These are phyloP conservation scores for Noctua fimbriata DNA, from an alignment of 2,888 invertebrate genomes.

Conservation along the genomic window DNA sequence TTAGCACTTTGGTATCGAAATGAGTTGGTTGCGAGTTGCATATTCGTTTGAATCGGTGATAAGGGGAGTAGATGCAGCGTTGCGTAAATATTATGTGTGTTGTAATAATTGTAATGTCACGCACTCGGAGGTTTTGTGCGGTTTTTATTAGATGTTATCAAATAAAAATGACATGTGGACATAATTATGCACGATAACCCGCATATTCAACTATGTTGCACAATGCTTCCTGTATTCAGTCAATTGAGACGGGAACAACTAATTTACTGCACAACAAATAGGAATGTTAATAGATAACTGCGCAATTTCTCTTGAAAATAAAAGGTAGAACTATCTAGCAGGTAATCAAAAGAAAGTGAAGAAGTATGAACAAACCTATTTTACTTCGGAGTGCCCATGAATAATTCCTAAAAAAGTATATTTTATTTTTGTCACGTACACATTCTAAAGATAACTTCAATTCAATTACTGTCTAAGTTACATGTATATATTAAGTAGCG, in stretches of 20 bases:
- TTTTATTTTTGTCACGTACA: slow-evolving; percentile 22
- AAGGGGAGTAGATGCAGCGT: slow-evolving; percentile 30
- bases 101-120: slow-evolving; percentile 31
- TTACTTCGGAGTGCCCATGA: slow-evolving; percentile 2
- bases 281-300: neutral
- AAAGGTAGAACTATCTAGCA: neutral
- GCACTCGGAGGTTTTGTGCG: neutral
- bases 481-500: neutral
- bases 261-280: neutral
- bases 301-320: neutral
- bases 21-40: slow-evolving; percentile 10
- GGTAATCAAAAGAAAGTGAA: neutral
- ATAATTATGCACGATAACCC: neutral
- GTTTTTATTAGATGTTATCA: slow-evolving; percentile 20
- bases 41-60: slow-evolving; percentile 24
- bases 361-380: too few relatives aligned
- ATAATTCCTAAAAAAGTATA: neutral
- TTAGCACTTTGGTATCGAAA: slow-evolving; percentile 41
- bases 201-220: neutral
- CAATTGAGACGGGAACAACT: neutral
- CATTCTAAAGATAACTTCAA: slow-evolving; percentile 13
- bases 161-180: neutral
- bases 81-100: slow-evolving; percentile 36
- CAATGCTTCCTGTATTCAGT: neutral
- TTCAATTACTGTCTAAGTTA: slow-evolving; percentile 21